These are phyloP conservation scores for Leucophora obtusa DNA, from an alignment of 2,888 invertebrate genomes.

Conservation along the genomic window DNA sequence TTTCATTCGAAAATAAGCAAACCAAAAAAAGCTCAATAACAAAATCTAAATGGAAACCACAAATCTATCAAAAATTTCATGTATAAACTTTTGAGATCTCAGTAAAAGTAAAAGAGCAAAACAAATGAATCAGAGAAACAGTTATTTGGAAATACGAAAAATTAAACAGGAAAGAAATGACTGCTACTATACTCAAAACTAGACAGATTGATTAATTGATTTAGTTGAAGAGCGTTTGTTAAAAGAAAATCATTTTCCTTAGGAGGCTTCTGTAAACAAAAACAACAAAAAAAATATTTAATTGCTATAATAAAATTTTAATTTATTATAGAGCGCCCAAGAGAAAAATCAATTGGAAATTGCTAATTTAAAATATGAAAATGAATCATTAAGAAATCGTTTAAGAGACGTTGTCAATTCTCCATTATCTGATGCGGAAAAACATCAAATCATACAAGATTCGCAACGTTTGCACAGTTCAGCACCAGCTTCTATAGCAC, in stretches of 20 bases:
- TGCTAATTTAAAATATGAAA: constrained; percentile 86
- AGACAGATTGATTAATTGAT: background rate
- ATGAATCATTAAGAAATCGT: constrained; percentile 86
- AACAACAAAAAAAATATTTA: background rate
- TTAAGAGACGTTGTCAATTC: constrained; percentile 89
- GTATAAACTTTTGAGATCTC: constrained; percentile 17
- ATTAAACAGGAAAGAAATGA: constrained; percentile 1
- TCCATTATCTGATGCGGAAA: constrained; percentile 89
- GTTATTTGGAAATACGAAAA: background rate
- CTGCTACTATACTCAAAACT: background rate
- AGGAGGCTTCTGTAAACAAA: background rate
- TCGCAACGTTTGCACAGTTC: constrained; percentile 86
- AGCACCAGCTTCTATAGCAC: constrained; percentile 88
- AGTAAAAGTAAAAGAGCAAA: constrained; percentile 1
- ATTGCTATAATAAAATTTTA: constrained; percentile 10
- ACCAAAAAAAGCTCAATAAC: constrained; percentile 50
- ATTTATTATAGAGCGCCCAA: constrained; percentile 72
- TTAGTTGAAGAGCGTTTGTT: background rate
- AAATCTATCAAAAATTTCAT: constrained; percentile 36
- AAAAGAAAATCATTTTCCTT: background rate
- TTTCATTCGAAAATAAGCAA: constrained; percentile 46
- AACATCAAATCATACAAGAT: constrained; percentile 88
- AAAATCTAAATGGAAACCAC: constrained; percentile 56
- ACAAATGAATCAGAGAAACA: background rate
- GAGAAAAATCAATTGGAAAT: constrained; percentile 78